These are phyloP conservation scores for Tor tambroides DNA, from an alignment of 2,113 vertebrate genomes.

Conservation along the genomic window DNA sequence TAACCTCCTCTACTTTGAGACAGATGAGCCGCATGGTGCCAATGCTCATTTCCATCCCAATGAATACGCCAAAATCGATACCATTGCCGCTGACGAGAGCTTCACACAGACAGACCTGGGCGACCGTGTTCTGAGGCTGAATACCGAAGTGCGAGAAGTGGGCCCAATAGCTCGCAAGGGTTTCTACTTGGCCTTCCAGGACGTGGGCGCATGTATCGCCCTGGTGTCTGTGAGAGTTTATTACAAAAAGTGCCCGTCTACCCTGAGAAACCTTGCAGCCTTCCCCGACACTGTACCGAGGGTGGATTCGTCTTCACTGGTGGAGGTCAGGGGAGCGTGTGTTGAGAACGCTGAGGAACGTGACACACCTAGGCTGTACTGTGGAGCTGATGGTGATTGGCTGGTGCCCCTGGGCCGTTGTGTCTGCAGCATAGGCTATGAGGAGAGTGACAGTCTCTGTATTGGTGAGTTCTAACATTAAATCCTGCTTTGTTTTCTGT, in stretches of 20 bases:
- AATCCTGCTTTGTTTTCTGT: background rate
- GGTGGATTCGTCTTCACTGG: conserved; percentile 93
- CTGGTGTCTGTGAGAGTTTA: conserved; percentile 94
- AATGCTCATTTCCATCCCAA: conserved; percentile 81
- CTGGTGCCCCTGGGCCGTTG: conserved; percentile 95
- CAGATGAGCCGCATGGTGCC: conserved; percentile 83
- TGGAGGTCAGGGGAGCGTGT: conserved; percentile 93
- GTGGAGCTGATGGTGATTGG: conserved; percentile 97
- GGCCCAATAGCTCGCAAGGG: conserved; percentile 86
- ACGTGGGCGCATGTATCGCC: conserved; percentile 96
- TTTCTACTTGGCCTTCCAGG: conserved; percentile 96
- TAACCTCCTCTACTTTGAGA: conserved; percentile 95
- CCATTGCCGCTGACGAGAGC: conserved; percentile 96
- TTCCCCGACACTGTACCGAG: conserved; percentile 96
- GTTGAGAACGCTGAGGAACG: conserved; percentile 94
- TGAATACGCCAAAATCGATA: conserved; percentile 95
- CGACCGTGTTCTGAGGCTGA: conserved; percentile 95
- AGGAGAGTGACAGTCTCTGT: conserved; percentile 91
- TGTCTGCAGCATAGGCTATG: conserved; percentile 91
- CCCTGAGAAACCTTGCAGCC: conserved; percentile 88
- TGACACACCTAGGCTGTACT: conserved; percentile 93
- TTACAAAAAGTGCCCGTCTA: conserved; percentile 96
- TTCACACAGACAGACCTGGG: conserved; percentile 98
- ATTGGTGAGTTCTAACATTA: conserved; percentile 79
- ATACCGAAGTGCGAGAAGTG: conserved; percentile 94